Evolutionary conservation across 2,797 vertebrate species (phyloP).

Genomic region (Spea hammondii): DNA sequence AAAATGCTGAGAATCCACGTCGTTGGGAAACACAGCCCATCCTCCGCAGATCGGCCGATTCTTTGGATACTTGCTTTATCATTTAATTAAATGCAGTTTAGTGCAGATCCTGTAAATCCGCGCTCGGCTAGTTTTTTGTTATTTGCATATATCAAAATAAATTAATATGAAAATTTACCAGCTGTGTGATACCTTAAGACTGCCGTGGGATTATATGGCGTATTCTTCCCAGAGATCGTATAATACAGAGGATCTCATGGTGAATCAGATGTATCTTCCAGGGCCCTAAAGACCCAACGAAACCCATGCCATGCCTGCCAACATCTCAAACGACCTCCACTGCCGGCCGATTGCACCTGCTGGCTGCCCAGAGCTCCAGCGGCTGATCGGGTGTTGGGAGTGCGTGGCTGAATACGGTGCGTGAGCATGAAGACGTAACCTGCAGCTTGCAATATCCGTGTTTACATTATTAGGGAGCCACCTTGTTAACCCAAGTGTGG

Average conservation of each 20-base stretch:
- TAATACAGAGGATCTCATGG: neutral
- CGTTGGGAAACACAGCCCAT: no score
- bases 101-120: neutral
- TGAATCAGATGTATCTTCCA: neutral
- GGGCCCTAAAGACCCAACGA: neutral
- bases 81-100: conserved; percentile 8
- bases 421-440: no score
- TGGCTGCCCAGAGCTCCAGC: neutral
- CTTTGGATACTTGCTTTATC: neutral
- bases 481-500: no score
- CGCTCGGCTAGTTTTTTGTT: neutral
- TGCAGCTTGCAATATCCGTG: no score
- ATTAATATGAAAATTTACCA: neutral
- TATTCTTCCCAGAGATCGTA: neutral
- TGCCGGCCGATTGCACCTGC: neutral
- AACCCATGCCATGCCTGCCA: no score
- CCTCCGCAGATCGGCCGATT: neutral
- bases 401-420: no score
- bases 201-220: neutral
- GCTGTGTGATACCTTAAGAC: neutral
- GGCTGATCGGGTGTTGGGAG: no score
- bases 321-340: no score
- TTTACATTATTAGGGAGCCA: no score
- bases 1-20: no score
- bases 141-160: conserved; percentile 3